phyloP scores from a whole-genome alignment of 2,797 vertebrate genomes.

The Sternotherus odoratus region DNA sequence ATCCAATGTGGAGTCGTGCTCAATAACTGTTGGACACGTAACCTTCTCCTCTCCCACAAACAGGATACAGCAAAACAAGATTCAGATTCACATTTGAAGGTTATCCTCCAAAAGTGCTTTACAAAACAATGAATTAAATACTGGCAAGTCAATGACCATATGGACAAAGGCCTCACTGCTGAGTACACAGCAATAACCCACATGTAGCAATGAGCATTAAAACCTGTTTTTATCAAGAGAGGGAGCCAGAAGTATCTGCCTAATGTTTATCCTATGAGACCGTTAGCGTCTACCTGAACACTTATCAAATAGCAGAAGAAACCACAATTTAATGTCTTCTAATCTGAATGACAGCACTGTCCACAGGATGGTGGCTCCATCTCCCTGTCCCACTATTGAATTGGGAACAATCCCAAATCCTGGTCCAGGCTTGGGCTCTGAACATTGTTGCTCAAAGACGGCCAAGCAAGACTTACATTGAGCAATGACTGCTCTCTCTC shows the following conservation, averaged over 20 bases:
- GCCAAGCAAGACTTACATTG: not conserved
- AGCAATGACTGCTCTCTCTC: not conserved
- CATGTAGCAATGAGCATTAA: not conserved
- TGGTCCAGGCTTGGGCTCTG: not conserved
- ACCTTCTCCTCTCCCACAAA: not conserved
- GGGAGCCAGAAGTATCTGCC: not conserved
- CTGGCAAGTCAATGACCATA: not conserved
- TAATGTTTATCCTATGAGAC: not conserved
- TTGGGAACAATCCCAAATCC: not conserved
- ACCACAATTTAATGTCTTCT: not conserved
- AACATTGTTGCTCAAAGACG: not conserved
- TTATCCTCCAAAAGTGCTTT: not conserved
- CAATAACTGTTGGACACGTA: not conserved
- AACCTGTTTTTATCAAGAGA: not conserved
- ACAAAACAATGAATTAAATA: not conserved
- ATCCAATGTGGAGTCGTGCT: accelerated
- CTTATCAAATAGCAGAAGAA: not conserved
- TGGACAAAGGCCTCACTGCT: conserved; percentile 3
- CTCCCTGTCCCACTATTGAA: not conserved
- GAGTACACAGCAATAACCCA: not conserved
- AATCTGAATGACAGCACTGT: not conserved
- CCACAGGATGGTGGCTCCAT: not conserved
- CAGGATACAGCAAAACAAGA: not conserved
- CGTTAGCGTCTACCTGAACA: not conserved
- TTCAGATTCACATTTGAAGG: not conserved